A percentile compares a stretch with the other conserved stretches of the same genome.
Evolutionary conservation across 2,888 invertebrate species (phyloP).

Genomic region (Microplitis deprimator): DNA sequence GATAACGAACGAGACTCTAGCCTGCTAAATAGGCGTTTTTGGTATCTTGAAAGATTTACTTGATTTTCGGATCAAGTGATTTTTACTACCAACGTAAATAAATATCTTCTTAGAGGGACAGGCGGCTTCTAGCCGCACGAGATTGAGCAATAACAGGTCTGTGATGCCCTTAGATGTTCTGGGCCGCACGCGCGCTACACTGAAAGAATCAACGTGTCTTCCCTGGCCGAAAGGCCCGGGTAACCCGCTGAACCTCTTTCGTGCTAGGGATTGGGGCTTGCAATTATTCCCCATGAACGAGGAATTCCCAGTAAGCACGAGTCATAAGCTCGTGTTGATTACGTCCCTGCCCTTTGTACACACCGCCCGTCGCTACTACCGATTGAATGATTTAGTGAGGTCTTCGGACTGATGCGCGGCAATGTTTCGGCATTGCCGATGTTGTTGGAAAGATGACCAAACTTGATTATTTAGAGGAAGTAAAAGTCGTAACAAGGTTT

Average conservation of each 20-base stretch:
- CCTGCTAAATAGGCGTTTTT: conserved; percentile 74
- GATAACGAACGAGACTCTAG: conserved; percentile 81
- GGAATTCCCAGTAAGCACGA: conserved; percentile 81
- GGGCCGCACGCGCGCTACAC: conserved; percentile 49
- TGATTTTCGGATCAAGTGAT: conserved; percentile 2
- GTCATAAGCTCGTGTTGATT: conserved; percentile 80
- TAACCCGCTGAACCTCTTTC: too few relatives aligned
- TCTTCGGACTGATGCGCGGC: conserved; percentile 70
- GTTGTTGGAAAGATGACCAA: conserved; percentile 76
- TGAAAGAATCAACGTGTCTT: too few relatives aligned
- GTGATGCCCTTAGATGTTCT: conserved; percentile 77
- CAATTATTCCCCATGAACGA: conserved; percentile 73
- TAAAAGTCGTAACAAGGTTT: conserved; percentile 79
- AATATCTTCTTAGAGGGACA: conserved; percentile 77
- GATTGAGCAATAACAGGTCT: conserved; percentile 73
- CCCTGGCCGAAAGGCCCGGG: too few relatives aligned
- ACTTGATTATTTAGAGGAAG: conserved; percentile 77
- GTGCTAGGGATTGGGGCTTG: too few relatives aligned
- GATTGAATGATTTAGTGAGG: conserved; percentile 79
- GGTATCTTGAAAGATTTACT: conserved; percentile 54
- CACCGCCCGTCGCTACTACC: conserved; percentile 82
- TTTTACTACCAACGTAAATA: conserved; percentile 37
- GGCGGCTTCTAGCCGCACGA: conserved; percentile 75
- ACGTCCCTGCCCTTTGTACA: conserved; percentile 82
- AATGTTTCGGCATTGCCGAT: conserved; percentile 45